These are phyloP conservation scores for Dioctria linearis DNA, from an alignment of 2,888 invertebrate genomes.

Conservation along the genomic window DNA sequence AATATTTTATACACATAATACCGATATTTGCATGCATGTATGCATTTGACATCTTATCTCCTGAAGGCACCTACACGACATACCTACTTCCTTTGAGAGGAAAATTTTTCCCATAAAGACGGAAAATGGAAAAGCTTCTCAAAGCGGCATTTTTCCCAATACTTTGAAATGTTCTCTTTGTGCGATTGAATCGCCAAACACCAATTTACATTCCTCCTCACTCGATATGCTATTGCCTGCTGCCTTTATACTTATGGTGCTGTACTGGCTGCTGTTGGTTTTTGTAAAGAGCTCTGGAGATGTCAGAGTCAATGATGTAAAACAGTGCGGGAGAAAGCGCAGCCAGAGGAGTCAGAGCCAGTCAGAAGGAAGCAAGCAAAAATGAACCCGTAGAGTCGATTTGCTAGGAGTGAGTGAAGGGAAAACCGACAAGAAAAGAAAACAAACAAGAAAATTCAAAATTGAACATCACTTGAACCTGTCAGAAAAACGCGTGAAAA, in stretches of 20 bases:
- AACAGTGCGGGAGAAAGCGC: conserved; percentile 41
- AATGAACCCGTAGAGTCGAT: background rate
- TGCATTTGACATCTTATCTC: conserved; percentile 36
- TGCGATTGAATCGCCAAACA: conserved; percentile 29
- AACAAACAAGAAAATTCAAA: conserved; percentile 57
- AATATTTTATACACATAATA: too few relatives aligned
- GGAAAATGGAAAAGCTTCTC: conserved; percentile 43
- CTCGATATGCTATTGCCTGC: background rate
- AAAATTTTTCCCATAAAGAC: conserved; percentile 41
- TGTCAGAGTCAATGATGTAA: conserved; percentile 56
- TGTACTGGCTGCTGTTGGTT: conserved; percentile 38
- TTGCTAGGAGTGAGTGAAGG: conserved; percentile 27
- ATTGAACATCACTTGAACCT: conserved; percentile 59
- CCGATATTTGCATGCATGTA: background rate
- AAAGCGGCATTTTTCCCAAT: conserved; percentile 20
- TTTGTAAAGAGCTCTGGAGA: conserved; percentile 51
- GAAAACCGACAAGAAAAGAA: conserved; percentile 27
- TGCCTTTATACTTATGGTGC: background rate
- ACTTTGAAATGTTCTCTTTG: conserved; percentile 22
- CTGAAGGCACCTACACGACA: background rate
- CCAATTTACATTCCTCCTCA: background rate
- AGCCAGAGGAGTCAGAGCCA: background rate
- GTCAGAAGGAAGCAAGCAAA: background rate
- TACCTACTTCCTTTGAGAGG: background rate
- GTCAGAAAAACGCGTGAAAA: conserved; percentile 59